These are phyloP conservation scores for Nemoura dubitans DNA, from an alignment of 2,888 invertebrate species.

Conservation along the genomic window DNA sequence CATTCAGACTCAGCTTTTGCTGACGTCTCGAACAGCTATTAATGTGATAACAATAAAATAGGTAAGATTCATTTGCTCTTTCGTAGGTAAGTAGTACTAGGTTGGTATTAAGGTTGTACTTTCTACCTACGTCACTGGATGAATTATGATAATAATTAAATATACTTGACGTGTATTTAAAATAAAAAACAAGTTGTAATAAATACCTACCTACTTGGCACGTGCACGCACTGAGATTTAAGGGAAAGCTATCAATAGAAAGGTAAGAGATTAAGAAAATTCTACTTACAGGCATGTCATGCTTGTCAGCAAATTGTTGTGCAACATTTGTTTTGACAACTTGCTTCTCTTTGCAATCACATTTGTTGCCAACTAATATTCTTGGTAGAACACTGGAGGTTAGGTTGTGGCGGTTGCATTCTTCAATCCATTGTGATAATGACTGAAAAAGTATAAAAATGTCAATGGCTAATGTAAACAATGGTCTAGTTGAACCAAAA, in stretches of 20 bases:
- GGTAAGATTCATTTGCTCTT: too few relatives aligned
- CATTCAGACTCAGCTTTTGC: slow-evolving; percentile 77
- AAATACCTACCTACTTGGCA: too few relatives aligned
- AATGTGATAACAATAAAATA: slow-evolving; percentile 45
- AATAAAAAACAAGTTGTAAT: too few relatives aligned
- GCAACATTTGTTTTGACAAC: slow-evolving; percentile 76
- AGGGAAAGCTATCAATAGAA: too few relatives aligned
- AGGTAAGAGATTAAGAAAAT: not conserved
- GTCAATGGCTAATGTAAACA: not conserved
- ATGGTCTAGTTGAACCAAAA: not conserved
- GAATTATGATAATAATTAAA: too few relatives aligned
- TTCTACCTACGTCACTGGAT: too few relatives aligned
- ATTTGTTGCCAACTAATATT: slow-evolving; percentile 83
- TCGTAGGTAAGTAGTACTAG: too few relatives aligned
- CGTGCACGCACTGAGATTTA: too few relatives aligned
- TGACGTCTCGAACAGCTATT: slow-evolving; percentile 84
- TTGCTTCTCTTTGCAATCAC: slow-evolving; percentile 71
- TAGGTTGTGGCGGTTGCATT: slow-evolving; percentile 75
- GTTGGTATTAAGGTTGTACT: too few relatives aligned
- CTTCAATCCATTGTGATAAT: slow-evolving; percentile 78
- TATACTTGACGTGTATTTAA: too few relatives aligned
- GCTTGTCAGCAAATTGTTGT: slow-evolving; percentile 75
- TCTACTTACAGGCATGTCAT: slow-evolving; percentile 73
- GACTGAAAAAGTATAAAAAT: slow-evolving; percentile 61
- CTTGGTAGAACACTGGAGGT: slow-evolving; percentile 68